These are phyloP conservation scores for Podarcis lilfordi DNA, from an alignment of 2,797 vertebrate genomes.

Conservation along the genomic window DNA sequence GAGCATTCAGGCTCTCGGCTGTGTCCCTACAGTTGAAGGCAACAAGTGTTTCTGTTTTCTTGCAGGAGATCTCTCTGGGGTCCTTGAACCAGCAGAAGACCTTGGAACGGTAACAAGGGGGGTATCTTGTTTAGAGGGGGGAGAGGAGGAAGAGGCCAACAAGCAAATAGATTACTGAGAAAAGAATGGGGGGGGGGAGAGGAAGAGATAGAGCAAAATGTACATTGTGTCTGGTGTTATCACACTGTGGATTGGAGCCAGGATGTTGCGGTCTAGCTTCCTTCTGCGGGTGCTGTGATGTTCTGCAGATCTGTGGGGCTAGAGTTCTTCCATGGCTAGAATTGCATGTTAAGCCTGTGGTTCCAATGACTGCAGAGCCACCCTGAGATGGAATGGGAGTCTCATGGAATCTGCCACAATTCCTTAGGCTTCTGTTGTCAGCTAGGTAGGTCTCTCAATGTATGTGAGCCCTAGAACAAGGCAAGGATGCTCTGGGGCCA, in stretches of 20 bases:
- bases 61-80: slow-evolving; percentile 65
- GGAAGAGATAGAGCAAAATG: not conserved
- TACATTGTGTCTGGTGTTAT: not conserved
- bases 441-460: not conserved
- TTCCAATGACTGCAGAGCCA: not conserved
- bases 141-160: not conserved
- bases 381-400: not conserved
- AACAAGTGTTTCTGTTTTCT: too few species aligned
- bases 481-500: not conserved
- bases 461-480: not conserved
- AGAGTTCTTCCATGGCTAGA: not conserved
- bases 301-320: not conserved
- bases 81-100: slow-evolving; percentile 71
- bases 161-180: not conserved
- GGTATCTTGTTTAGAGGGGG: not conserved
- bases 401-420: not conserved
- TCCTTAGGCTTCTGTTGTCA: not conserved
- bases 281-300: not conserved
- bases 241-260: not conserved
- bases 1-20: not conserved
- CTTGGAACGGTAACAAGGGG: slow-evolving; percentile 64
- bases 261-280: not conserved
- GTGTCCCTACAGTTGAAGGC: not conserved
- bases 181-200: not conserved
- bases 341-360: not conserved